Evolutionary conservation across 2,888 invertebrate species (phyloP).

Genomic region (Thera obeliscata): DNA sequence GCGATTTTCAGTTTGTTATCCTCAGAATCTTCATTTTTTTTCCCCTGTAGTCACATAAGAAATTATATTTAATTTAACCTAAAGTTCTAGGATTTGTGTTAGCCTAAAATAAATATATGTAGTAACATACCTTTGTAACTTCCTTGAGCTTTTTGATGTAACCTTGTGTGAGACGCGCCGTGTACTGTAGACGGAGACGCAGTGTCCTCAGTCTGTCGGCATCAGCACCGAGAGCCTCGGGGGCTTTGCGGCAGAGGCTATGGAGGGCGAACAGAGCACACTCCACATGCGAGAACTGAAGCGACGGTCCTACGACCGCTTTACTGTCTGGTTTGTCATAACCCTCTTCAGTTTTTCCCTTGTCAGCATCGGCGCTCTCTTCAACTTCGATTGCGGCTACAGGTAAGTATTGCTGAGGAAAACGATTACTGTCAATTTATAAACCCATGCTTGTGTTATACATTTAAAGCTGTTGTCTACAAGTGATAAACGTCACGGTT

Average conservation of each 20-base stretch:
- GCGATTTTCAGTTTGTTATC: slow-evolving; percentile 91
- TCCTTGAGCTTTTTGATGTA: slow-evolving; percentile 89
- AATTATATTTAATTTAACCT: too few relatives aligned
- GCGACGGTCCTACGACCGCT: slow-evolving; percentile 87
- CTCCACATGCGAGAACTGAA: slow-evolving; percentile 97
- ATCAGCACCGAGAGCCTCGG: slow-evolving; percentile 89
- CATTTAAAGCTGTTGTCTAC: too few relatives aligned
- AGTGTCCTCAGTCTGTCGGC: slow-evolving; percentile 92
- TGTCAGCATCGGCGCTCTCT: slow-evolving; percentile 80
- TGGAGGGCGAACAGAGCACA: slow-evolving; percentile 92
- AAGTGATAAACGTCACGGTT: too few relatives aligned
- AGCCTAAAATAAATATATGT: neutral
- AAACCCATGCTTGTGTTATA: neutral
- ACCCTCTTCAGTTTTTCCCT: slow-evolving; percentile 58
- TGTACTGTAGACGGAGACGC: slow-evolving; percentile 93
- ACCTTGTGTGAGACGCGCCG: slow-evolving; percentile 95
- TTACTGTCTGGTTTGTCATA: slow-evolving; percentile 67
- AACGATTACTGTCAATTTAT: neutral
- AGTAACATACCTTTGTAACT: slow-evolving; percentile 77
- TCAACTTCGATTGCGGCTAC: slow-evolving; percentile 89
- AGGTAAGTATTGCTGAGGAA: slow-evolving; percentile 91
- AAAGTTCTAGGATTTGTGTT: too few relatives aligned
- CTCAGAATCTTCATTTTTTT: slow-evolving; percentile 89
- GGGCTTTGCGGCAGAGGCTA: slow-evolving; percentile 91
- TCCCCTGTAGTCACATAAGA: slow-evolving; percentile 79